phyloP scores from a whole-genome alignment of 2,113 vertebrate genomes.

The Pyrgilauda ruficollis region DNA sequence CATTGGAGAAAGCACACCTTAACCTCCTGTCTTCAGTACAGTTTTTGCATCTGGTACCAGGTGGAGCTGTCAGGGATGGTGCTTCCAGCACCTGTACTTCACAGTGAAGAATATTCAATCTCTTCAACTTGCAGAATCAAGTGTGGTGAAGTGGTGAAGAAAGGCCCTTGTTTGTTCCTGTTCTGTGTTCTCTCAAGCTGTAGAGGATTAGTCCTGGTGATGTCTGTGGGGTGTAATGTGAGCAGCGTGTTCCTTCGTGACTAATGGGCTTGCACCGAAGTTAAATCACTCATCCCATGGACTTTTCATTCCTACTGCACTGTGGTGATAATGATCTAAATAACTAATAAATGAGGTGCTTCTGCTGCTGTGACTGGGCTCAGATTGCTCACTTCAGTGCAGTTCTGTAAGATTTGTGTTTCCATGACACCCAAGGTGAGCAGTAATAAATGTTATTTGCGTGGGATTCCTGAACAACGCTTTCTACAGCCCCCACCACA shows the following conservation, averaged over 20 bases:
- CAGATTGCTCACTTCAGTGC: not conserved
- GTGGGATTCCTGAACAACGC: not conserved
- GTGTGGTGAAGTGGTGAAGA: not conserved
- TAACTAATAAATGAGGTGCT: conserved; percentile 24
- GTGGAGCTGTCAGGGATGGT: not conserved
- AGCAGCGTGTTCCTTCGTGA: not conserved
- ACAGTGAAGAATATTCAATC: not conserved
- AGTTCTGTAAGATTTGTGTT: not conserved
- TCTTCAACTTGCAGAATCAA: not conserved
- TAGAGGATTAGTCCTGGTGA: not conserved
- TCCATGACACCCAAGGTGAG: not conserved
- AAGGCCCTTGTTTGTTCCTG: not conserved
- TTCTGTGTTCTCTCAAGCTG: not conserved
- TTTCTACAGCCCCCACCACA: not conserved
- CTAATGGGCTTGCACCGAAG: conserved; percentile 13
- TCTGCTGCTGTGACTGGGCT: not conserved
- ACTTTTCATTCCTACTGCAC: conserved; percentile 15
- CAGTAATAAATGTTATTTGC: not conserved
- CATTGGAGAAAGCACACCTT: not conserved
- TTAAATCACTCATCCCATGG: conserved; percentile 43
- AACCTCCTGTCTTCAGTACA: not conserved
- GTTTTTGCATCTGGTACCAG: not conserved
- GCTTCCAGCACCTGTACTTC: not conserved
- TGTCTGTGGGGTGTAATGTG: not conserved
- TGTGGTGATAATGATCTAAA: conserved; percentile 25